phyloP scores from a whole-genome alignment of 1,140 invertebrate species.

The Gonioctena quinquepunctata region DNA sequence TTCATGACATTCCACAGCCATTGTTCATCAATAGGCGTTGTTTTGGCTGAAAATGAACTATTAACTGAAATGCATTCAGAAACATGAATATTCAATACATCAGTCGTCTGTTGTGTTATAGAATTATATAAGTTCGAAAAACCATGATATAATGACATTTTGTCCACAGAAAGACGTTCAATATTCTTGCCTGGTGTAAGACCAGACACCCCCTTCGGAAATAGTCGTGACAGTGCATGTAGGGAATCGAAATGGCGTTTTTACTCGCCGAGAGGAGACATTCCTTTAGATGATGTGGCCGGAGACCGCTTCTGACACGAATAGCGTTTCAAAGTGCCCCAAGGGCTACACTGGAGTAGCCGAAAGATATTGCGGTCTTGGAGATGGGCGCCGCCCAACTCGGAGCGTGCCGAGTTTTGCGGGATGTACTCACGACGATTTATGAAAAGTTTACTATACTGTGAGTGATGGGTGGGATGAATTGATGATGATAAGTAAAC shows the following conservation, averaged over 20 bases:
- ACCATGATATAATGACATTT: too few relatives aligned
- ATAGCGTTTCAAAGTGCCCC: slow-evolving; percentile 65
- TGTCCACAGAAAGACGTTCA: slow-evolving; percentile 63
- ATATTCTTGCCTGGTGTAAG: slow-evolving; percentile 65
- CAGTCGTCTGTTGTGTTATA: too few relatives aligned
- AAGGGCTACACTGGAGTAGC: slow-evolving; percentile 58
- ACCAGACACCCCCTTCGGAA: slow-evolving; percentile 61
- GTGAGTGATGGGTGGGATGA: too few relatives aligned
- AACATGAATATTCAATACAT: too few relatives aligned
- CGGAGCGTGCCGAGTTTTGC: slow-evolving; percentile 78
- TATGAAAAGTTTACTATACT: slow-evolving; percentile 60
- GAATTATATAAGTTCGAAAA: too few relatives aligned
- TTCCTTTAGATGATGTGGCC: slow-evolving; percentile 63
- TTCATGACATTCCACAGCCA: too few relatives aligned
- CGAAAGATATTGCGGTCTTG: slow-evolving; percentile 62
- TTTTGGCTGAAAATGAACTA: too few relatives aligned
- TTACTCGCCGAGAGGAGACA: slow-evolving; percentile 59
- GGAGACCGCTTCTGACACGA: slow-evolving; percentile 65
- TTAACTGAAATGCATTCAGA: too few relatives aligned
- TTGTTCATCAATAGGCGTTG: too few relatives aligned
- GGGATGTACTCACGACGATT: slow-evolving; percentile 67
- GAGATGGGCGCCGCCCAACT: slow-evolving; percentile 64
- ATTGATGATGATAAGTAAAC: too few relatives aligned
- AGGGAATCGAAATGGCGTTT: slow-evolving; percentile 62
- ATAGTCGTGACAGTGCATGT: slow-evolving; percentile 65